Conservation (phyloP, 2,113 vertebrate genomes). For the Bos javanicus region DNA sequence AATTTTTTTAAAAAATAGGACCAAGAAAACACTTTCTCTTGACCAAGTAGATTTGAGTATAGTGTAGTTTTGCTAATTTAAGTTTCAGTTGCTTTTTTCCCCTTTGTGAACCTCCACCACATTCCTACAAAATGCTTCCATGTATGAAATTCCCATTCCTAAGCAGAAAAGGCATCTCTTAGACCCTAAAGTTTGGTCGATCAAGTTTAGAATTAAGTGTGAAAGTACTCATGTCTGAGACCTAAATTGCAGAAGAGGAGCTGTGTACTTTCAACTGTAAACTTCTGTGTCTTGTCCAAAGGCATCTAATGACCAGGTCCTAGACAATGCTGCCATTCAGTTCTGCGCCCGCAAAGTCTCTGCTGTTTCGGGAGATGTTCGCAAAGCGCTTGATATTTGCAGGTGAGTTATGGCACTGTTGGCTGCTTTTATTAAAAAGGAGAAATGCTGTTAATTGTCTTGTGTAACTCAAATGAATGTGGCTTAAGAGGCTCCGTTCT, state of each 20-base stretch:
- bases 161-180: not conserved
- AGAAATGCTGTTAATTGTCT: slow-evolving; percentile 44
- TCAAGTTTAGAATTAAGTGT: not conserved
- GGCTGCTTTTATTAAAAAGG: slow-evolving; percentile 48
- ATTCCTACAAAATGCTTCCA: not conserved
- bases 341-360: slow-evolving; percentile 98
- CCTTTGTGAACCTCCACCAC: not conserved
- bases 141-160: not conserved
- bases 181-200: not conserved
- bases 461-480: slow-evolving; percentile 29
- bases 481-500: slow-evolving; percentile 71
- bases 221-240: not conserved
- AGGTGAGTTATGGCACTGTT: slow-evolving; percentile 81
- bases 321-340: slow-evolving; percentile 90
- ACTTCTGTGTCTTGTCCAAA: slow-evolving; percentile 48
- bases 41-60: not conserved
- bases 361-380: slow-evolving; percentile 92
- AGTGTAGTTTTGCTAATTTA: not conserved
- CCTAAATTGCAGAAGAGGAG: not conserved
- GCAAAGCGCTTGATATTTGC: slow-evolving; percentile 95
- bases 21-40: not conserved
- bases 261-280: not conserved
- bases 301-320: slow-evolving; percentile 84
- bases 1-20: not conserved
- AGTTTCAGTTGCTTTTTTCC: not conserved